Evolutionary conservation across 1,140 invertebrate species (phyloP).

Genomic region (Anoplolepis gracilipes): DNA sequence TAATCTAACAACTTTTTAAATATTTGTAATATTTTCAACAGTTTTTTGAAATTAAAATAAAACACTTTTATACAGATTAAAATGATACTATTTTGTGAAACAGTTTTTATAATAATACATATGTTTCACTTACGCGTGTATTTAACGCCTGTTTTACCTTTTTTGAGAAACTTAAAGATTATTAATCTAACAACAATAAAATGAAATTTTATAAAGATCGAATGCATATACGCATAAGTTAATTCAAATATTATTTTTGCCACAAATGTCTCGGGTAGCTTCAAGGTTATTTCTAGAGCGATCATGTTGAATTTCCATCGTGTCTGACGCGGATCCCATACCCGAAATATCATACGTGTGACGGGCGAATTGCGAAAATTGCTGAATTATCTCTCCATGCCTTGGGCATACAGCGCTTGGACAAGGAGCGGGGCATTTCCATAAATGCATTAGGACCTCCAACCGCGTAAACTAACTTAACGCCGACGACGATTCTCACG

Average conservation of each 20-base stretch:
- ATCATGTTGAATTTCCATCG: slow-evolving; percentile 39
- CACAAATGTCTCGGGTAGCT: slow-evolving; percentile 5
- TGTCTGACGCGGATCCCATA: slow-evolving; percentile 32
- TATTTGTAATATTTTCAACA: no score
- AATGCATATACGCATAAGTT: background rate
- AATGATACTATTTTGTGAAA: no score
- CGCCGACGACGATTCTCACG: slow-evolving; percentile 69
- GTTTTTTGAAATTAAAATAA: no score
- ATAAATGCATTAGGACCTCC: slow-evolving; percentile 81
- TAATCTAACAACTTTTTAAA: slow-evolving; percentile 13
- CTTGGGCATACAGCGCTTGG: slow-evolving; percentile 75
- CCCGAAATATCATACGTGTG: slow-evolving; percentile 57
- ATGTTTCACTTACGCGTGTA: no score
- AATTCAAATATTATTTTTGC: slow-evolving; percentile 27
- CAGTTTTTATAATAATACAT: no score
- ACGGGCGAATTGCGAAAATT: slow-evolving; percentile 68
- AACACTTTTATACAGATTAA: no score
- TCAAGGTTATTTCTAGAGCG: slow-evolving; percentile 31
- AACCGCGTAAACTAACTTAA: slow-evolving; percentile 79
- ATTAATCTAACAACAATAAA: slow-evolving; percentile 9
- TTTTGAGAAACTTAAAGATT: no score
- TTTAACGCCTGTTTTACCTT: no score
- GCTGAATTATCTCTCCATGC: slow-evolving; percentile 75
- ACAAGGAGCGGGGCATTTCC: slow-evolving; percentile 79
- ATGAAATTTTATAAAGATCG: background rate